phyloP scores from a whole-genome alignment of 64 coral and sea anemone species.

The Dendronephthya gigantea region DNA sequence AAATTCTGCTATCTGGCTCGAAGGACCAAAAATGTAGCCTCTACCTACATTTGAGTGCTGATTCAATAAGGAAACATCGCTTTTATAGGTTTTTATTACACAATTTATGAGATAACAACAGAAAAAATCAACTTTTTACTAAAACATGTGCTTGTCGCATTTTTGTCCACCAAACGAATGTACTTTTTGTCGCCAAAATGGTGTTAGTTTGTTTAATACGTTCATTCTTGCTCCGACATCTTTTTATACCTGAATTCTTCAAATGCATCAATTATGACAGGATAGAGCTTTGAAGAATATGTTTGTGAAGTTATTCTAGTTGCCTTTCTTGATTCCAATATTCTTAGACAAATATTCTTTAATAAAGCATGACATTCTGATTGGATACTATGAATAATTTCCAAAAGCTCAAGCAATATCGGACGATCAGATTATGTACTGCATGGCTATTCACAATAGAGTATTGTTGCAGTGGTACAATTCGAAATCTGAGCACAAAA shows the following conservation, averaged over 20 bases:
- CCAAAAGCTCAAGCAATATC: not conserved
- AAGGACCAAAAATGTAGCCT: constrained; percentile 8
- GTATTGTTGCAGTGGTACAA: constrained; percentile 27
- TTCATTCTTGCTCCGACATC: too few species aligned
- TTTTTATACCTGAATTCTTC: constrained; percentile 16
- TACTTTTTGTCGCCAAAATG: too few species aligned
- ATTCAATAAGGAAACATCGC: not conserved
- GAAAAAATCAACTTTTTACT: too few species aligned
- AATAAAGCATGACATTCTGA: not conserved
- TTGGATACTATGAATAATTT: not conserved
- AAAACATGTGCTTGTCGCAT: not conserved
- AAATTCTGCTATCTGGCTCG: not conserved
- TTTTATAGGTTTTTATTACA: not conserved
- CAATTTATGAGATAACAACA: not conserved
- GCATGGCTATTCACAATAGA: constrained; percentile 36
- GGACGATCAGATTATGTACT: constrained; percentile 28
- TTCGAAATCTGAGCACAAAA: constrained; percentile 16
- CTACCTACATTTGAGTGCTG: not conserved
- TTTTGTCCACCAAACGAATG: too few species aligned
- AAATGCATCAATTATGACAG: constrained; percentile 3
- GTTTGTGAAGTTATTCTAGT: not conserved
- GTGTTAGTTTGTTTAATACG: too few species aligned
- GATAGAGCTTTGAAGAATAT: not conserved
- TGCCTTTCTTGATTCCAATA: not conserved
- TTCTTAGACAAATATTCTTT: not conserved